Evolutionary conservation across 2,113 vertebrate genomes (phyloP).

Genomic region (Elgaria multicarinata): DNA sequence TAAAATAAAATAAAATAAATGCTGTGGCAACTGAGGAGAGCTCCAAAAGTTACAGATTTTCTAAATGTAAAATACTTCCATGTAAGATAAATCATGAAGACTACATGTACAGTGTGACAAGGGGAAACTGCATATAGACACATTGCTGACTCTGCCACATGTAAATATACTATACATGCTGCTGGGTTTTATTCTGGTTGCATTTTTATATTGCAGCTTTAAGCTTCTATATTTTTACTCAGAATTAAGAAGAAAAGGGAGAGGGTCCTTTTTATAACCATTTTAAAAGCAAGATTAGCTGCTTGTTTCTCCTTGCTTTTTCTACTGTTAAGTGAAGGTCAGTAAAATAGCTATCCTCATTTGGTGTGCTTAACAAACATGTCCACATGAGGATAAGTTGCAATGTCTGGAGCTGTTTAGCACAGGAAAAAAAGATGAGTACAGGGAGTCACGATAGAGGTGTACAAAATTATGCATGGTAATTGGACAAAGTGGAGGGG

Average conservation of each 20-base stretch:
- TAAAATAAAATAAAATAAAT: background rate
- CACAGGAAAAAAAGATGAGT: no score
- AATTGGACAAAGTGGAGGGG: no score
- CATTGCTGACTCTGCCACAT: background rate
- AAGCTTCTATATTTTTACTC: no score
- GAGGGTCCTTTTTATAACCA: background rate
- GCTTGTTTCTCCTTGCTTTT: conserved; percentile 15
- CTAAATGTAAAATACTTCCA: background rate
- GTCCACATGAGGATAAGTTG: rapidly evolving
- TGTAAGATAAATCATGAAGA: background rate
- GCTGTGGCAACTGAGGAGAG: background rate
- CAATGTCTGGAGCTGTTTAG: no score
- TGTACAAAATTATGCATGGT: no score
- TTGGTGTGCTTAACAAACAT: background rate
- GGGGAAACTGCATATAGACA: background rate
- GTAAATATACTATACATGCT: background rate
- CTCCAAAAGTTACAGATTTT: background rate
- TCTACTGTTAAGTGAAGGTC: background rate
- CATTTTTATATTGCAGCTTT: no score
- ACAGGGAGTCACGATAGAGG: no score
- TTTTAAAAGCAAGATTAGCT: background rate
- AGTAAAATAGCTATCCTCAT: background rate
- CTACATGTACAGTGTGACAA: background rate
- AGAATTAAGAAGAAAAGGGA: conserved; percentile 33
- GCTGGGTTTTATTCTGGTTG: no score